Conservation (phyloP, 2,888 invertebrate species). For the Cataglyphis altisquamis region DNA sequence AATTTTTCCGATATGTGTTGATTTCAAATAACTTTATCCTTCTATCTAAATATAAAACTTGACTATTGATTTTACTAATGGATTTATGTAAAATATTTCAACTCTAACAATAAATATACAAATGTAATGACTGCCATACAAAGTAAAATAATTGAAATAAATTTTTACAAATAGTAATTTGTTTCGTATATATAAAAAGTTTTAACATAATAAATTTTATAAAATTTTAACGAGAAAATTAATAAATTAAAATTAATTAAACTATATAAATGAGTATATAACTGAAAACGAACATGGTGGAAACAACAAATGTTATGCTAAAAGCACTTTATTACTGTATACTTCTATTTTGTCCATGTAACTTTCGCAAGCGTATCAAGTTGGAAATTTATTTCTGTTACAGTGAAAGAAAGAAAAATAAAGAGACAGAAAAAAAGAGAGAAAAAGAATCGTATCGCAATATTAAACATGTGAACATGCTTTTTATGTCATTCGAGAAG, state of each 20-base stretch:
- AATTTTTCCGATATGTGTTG: not conserved
- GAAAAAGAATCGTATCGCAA: conserved; percentile 14
- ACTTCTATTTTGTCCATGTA: not conserved
- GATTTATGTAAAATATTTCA: conserved; percentile 15
- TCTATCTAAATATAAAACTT: conserved; percentile 19
- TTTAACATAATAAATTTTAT: not conserved
- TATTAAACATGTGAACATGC: conserved; percentile 21
- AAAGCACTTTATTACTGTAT: not conserved
- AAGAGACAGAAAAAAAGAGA: not conserved
- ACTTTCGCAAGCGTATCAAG: not conserved
- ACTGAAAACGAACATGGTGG: not conserved
- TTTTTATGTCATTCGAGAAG: conserved; percentile 20
- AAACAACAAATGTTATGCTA: not conserved
- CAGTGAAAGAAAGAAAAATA: not conserved
- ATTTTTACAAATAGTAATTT: conserved; percentile 9
- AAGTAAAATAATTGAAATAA: not conserved
- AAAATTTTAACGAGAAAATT: not conserved
- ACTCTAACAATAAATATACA: not conserved
- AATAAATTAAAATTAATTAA: not conserved
- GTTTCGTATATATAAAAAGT: not conserved
- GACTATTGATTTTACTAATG: conserved; percentile 26
- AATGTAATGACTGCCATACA: not conserved
- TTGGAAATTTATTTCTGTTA: conserved; percentile 14
- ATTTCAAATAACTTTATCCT: not conserved
- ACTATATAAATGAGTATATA: not conserved